phyloP scores from a whole-genome alignment of 2,888 invertebrate species.

The Phymatocera aterrima region DNA sequence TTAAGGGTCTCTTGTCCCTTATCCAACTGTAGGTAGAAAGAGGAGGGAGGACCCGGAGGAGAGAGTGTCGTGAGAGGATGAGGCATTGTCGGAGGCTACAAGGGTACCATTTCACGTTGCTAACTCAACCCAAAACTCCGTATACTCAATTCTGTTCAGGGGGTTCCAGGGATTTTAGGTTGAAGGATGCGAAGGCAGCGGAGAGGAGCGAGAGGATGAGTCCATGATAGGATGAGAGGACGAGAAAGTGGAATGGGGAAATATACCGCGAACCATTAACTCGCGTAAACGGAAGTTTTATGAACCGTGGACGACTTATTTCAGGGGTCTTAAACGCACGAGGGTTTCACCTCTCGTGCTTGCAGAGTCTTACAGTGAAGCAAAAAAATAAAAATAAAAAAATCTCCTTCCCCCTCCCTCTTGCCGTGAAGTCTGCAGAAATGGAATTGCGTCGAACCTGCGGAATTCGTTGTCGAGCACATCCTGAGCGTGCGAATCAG shows the following conservation, averaged over 20 bases:
- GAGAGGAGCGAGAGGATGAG: neutral
- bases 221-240: slow-evolving; percentile 30
- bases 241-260: slow-evolving; percentile 50
- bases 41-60: neutral
- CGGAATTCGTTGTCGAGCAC: too few relatives aligned
- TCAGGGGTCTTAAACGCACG: slow-evolving; percentile 7
- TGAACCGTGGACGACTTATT: slow-evolving; percentile 56
- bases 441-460: too few relatives aligned
- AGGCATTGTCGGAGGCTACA: slow-evolving; percentile 25
- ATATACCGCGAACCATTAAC: slow-evolving; percentile 58
- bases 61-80: slow-evolving; percentile 37
- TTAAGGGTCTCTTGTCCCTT: slow-evolving; percentile 19
- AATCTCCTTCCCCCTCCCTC: too few relatives aligned
- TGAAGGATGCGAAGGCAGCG: neutral
- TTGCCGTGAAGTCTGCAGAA: too few relatives aligned
- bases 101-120: slow-evolving; percentile 54
- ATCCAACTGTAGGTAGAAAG: neutral
- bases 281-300: slow-evolving; percentile 63
- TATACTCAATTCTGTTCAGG: slow-evolving; percentile 12
- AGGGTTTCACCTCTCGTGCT: neutral
- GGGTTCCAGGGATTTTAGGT: slow-evolving; percentile 4
- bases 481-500: too few relatives aligned
- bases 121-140: slow-evolving; percentile 50
- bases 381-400: neutral
- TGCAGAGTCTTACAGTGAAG: neutral